A percentile compares a stretch with the other conserved stretches of the same genome.
Evolutionary conservation across 2,113 vertebrate species (phyloP).

Genomic region (Muscicapa adusta): DNA sequence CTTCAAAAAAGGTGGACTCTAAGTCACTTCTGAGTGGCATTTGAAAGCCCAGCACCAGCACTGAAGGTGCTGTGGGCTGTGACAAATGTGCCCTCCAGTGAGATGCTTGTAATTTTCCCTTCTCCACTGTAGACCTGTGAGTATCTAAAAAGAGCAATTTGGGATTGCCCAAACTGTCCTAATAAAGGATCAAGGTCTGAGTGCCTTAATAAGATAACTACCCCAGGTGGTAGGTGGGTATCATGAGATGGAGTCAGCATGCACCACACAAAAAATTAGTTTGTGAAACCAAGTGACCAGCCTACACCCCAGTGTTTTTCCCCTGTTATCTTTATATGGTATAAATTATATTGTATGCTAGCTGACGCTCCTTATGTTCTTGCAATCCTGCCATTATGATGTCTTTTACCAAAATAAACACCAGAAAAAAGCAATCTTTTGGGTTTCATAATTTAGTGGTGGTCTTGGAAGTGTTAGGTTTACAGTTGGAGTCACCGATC

Average conservation of each 20-base stretch:
- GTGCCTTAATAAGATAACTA: background rate
- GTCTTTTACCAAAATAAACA: background rate
- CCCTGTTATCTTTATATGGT: background rate
- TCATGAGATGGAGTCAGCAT: background rate
- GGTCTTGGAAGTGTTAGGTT: background rate
- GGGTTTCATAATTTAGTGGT: background rate
- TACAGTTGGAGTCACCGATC: accelerated
- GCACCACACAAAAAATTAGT: background rate
- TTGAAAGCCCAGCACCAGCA: background rate
- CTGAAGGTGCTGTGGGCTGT: accelerated
- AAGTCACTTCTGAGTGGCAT: background rate
- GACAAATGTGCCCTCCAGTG: background rate
- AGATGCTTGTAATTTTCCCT: background rate
- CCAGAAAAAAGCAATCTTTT: background rate
- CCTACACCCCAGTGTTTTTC: background rate
- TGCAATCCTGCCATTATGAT: background rate
- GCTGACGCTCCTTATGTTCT: background rate
- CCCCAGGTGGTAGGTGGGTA: background rate
- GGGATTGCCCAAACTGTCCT: background rate
- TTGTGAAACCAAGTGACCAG: background rate
- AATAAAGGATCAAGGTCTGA: background rate
- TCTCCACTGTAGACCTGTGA: background rate
- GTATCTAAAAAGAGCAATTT: background rate
- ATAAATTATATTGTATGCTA: background rate
- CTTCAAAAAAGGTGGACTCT: background rate